Base-by-base conservation (phyloP, 2,888 invertebrate species). In the Dryobota labecula region DNA sequence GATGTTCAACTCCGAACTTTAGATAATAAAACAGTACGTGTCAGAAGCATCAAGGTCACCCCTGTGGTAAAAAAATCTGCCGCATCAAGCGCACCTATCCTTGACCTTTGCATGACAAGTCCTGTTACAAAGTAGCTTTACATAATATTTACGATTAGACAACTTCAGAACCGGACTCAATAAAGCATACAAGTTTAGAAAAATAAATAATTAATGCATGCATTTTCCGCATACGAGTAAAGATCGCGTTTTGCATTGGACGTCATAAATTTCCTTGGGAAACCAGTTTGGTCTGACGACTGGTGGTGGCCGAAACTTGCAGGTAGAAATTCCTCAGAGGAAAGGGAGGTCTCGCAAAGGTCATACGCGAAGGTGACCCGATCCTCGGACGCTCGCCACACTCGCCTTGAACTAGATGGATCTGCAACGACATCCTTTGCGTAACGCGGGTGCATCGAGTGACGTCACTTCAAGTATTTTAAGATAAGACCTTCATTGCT, bases 321-420 rank as follows among this genome's bases (percentile, higher is more conserved):
- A 89, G 86, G 91, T 92, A 91, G 90, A 92, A 92, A 92, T 93
- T 90, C 89, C 87, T 86, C 78, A 83, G 89, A 92, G 88, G 93
- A 92, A 94, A 93, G 92, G 92, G 87, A 91, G 91, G 91, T 91
- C 90, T 88, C 51, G 69, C 83, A 92, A 92, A 94, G 94, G 94
- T 94, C 93, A 91, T 70, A 72, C 73, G 78, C 85, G 94, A 94
- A 94, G 94, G 93, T 92, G 91, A 92, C 90, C 89, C 87, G 90
- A 92, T 87, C 91, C 90, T 91, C 91, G 85, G 88, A 82, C 89
- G 87, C 83, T 84, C 83, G 85, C 83, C 90, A 87, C 83, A 92
- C 89, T 93, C 78, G 89, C 94, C 94, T 94, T 94, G 94, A 93
- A 93, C 94, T 89, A 93, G 88, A 93, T 94, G 90, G 83, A 86